Evolutionary conservation across 2,113 vertebrate species (phyloP), one percentile per base, ranked within the genome.

Genomic region (Grallaria varia): DNA sequence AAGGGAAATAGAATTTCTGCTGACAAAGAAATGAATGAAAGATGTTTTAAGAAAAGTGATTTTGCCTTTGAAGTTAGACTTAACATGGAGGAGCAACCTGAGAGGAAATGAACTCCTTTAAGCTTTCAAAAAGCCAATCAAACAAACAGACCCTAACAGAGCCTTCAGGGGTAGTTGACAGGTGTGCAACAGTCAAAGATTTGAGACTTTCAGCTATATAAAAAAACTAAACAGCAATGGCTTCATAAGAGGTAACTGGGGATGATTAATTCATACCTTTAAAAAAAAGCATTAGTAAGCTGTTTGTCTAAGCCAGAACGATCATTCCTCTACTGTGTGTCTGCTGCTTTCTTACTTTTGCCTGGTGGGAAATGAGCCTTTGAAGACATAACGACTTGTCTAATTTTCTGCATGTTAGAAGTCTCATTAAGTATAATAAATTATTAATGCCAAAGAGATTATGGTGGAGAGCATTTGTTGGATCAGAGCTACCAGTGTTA

Each of bases 341-440:
- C 67, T 87, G 52, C 53, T 85, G 28, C 66, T 85, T 81, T 84
- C 77, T 84, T 55, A 49, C 66, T 89, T 89, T 82, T 1, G 21
- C 58, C 77, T 82, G 74, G 40, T 45, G 85, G 91, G 81, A 96
- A 94, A 95, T 35, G 78, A 72, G 89, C 66, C 64, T 91, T 87
- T 81, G 91, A 95, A 84, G 87, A 82, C 31, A 74, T 92, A 92
- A 91, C 0, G 1, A 75, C 77, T 96, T 73, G 59, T 69, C 89
- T 95, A 82, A 96, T 94, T 85, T 96, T 94, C 87, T 92, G 55
- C 82, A 77, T 83, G 85, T 90, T 87, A 74, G 91, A 90, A 93
- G 68, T 71, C 79, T 96, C 90, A 96, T 94, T 96, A 95, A 84
- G 44, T 80, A 28, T 50, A 77, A 77, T 94, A 71, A 90, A 93